A percentile compares a stretch with the other conserved stretches of the same genome.
phyloP scores from a whole-genome alignment of 2,113 vertebrate species.

The Nerophis lumbriciformis region DNA sequence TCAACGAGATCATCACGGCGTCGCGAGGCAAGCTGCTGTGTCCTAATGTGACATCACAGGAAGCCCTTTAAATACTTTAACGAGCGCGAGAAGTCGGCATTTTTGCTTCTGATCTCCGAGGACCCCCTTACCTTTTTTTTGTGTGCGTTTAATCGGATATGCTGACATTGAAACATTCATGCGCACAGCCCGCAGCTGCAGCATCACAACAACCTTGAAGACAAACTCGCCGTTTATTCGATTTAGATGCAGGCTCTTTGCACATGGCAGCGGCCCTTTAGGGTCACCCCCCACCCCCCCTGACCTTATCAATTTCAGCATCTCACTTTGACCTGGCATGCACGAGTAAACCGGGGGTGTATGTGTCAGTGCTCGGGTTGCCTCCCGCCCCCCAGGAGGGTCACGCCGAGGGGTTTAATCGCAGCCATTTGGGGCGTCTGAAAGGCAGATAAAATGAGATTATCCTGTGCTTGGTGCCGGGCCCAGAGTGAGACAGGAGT shows the following conservation, averaged over 20 bases:
- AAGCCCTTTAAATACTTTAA: not conserved
- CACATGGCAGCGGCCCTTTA: slow-evolving; percentile 18
- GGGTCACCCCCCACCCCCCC: slow-evolving; percentile 1
- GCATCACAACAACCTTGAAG: slow-evolving; percentile 6
- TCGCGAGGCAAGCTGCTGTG: not conserved
- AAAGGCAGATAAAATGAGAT: slow-evolving; percentile 68
- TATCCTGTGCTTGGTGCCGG: slow-evolving; percentile 50
- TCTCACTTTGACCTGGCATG: slow-evolving; percentile 65
- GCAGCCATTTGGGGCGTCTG: slow-evolving; percentile 68
- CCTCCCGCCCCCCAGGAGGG: slow-evolving; percentile 30
- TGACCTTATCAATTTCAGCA: slow-evolving; percentile 60
- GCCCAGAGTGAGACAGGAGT: slow-evolving; percentile 50
- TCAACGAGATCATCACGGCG: not conserved
- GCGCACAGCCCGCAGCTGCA: slow-evolving; percentile 2
- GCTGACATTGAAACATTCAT: slow-evolving; percentile 17
- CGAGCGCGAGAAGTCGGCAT: not conserved
- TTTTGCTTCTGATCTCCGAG: not conserved
- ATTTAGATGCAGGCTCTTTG: slow-evolving; percentile 31
- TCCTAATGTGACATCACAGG: not conserved
- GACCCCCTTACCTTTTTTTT: not conserved
- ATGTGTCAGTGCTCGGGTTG: slow-evolving; percentile 44
- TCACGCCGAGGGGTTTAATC: slow-evolving; percentile 64
- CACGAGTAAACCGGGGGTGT: slow-evolving; percentile 63
- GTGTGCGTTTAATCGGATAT: slow-evolving; percentile 16
- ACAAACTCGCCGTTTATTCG: slow-evolving; percentile 25